These are phyloP conservation scores for Callinectes sapidus DNA, from an alignment of 2,888 invertebrate genomes.

Conservation along the genomic window DNA sequence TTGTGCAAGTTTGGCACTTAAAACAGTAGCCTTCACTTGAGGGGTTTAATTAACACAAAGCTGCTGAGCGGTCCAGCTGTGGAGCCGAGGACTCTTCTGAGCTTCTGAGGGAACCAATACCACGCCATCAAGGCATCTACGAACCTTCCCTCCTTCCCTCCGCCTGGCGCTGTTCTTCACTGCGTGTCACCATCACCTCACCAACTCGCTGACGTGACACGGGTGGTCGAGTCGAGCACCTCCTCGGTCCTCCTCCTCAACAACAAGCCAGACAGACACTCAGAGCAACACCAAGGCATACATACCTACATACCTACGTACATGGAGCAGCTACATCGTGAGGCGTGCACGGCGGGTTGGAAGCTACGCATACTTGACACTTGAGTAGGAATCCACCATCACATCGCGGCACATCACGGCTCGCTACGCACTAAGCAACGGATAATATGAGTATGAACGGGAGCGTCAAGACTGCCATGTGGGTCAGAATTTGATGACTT, in stretches of 20 bases:
- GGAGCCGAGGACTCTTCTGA: neutral
- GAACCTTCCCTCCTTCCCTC: neutral
- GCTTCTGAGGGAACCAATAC: neutral
- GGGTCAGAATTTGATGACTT: neutral
- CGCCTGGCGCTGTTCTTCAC: neutral
- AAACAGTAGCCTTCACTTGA: neutral
- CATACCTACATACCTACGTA: too few species aligned
- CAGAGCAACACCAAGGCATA: neutral
- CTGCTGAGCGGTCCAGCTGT: neutral
- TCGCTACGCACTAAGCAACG: neutral
- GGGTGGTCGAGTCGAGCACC: neutral
- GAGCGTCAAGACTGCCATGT: neutral
- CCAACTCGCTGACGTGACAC: neutral
- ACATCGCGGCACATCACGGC: neutral
- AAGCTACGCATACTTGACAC: neutral
- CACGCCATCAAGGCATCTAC: neutral
- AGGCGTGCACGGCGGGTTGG: neutral
- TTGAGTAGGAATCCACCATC: neutral
- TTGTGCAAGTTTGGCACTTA: constrained; percentile 24
- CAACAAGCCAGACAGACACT: neutral
- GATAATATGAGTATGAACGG: neutral
- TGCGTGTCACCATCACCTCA: neutral
- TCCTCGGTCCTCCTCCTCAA: neutral
- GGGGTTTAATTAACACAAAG: neutral
- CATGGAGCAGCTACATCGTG: neutral